These are phyloP conservation scores for Sinonovacula constricta DNA, from an alignment of 1,140 invertebrate species.

Conservation along the genomic window DNA sequence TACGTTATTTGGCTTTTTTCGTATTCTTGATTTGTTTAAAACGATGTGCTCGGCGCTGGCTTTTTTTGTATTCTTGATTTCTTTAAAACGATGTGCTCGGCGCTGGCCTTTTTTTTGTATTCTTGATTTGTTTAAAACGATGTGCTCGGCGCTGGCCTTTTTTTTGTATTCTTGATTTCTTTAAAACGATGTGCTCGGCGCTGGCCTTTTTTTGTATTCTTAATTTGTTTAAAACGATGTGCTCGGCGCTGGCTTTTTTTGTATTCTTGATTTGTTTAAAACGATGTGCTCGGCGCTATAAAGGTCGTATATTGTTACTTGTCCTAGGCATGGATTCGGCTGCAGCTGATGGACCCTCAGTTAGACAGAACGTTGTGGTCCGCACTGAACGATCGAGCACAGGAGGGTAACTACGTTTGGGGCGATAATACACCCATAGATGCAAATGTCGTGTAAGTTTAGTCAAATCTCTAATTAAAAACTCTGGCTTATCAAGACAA, in stretches of 20 bases:
- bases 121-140: too few relatives aligned
- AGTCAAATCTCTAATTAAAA: background rate
- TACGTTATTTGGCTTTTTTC: background rate
- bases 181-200: too few relatives aligned
- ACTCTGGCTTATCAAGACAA: background rate
- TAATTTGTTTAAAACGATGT: too few relatives aligned
- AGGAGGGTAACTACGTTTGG: slow-evolving; percentile 26
- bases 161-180: too few relatives aligned
- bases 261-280: too few relatives aligned
- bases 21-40: background rate
- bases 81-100: too few relatives aligned
- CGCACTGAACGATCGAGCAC: slow-evolving; percentile 18
- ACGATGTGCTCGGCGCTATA: too few relatives aligned
- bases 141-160: too few relatives aligned
- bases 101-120: too few relatives aligned
- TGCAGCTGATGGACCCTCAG: slow-evolving; percentile 14
- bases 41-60: background rate
- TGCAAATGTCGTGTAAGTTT: slow-evolving; percentile 23
- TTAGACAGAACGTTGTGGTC: slow-evolving; percentile 19
- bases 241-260: too few relatives aligned
- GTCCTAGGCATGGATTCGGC: slow-evolving; percentile 16
- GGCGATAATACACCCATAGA: slow-evolving; percentile 6
- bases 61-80: background rate
- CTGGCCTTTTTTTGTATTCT: too few relatives aligned
- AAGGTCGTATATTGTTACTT: too few relatives aligned